Base-by-base conservation (phyloP, 1,140 invertebrate genomes). In the Vollenhovia emeryi region DNA sequence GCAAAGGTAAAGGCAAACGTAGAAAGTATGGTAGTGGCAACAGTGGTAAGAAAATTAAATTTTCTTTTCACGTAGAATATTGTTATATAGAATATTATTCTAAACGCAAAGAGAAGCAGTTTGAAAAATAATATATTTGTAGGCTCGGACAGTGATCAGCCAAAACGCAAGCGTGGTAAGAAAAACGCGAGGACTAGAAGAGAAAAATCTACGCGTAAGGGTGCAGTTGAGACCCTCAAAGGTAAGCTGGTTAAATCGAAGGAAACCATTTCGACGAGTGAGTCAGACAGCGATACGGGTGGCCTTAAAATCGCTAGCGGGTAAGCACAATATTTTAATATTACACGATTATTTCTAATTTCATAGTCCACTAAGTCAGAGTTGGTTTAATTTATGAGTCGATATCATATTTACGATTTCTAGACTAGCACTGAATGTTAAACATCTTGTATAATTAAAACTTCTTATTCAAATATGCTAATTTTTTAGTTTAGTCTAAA, bases 231-330 rank as follows among this genome's bases (percentile, higher is more conserved):
- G 87, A 97, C 97, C 59, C 96, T 97, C 5, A 98, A 98, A 95
- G 98, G 98, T 92, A 97, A 98, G 64, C 96, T 97, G 92, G 97
- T 99, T 91, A 97, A 99, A 0, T 99, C 98, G 0, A 99, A 99
- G 94, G 98, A 98, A 85, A 98, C 98, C 0, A 99, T 99, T 80
- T 99, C 98, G 0, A 99, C 98, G 0, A 98, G 98, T 90, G 98
- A 99, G 91, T 98, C 98, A 0, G 98, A 99, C 69, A 98, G 97
- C 66, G 98, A 98, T 89, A 95, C 96, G 57, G 95, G 95, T 80
- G 96, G 96, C 84, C 96, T 96, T 71, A 96, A 96, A 91, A 96
- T 96, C 87, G 95, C 95, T 5, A 96, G 96, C 87, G 96, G 95
- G 95, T 96, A 92, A 93, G 95, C 93, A 40, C 30, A 24, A 68